Evolutionary conservation across 2,113 vertebrate genomes (phyloP).

Genomic region (Cettia cetti): DNA sequence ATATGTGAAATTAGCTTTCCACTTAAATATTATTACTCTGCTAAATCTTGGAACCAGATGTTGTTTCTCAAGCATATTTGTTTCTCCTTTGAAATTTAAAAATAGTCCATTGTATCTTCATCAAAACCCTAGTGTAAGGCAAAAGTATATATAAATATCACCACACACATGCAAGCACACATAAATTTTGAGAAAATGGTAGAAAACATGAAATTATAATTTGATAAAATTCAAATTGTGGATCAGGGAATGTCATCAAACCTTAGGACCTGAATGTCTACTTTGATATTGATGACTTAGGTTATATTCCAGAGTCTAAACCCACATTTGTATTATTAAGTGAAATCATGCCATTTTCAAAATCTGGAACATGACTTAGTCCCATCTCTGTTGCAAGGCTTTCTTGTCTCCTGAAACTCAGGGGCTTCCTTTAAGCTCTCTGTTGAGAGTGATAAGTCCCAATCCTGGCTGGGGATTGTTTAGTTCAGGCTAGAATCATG

Average conservation of each 20-base stretch:
- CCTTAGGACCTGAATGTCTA: not conserved
- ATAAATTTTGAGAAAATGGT: not conserved
- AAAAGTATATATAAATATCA: not conserved
- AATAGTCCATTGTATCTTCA: not conserved
- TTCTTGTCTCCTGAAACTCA: accelerated
- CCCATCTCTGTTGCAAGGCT: not conserved
- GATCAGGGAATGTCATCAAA: not conserved
- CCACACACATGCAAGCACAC: accelerated
- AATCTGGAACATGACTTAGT: not conserved
- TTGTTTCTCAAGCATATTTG: not conserved
- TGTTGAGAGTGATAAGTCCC: not conserved
- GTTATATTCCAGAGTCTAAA: not conserved
- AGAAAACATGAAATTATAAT: not conserved
- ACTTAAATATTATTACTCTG: not conserved
- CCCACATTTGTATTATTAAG: not conserved
- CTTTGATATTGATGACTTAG: not conserved
- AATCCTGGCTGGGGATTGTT: not conserved
- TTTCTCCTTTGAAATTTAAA: not conserved
- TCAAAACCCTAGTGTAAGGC: not conserved
- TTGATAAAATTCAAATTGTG: not conserved
- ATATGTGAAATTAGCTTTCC: not conserved
- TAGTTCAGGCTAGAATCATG: not conserved
- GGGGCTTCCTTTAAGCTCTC: not conserved
- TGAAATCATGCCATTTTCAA: not conserved
- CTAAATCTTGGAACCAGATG: not conserved